A percentile compares a stretch with the other conserved stretches of the same genome.
Conservation (phyloP, 2,888 invertebrate species). For the Notocelia uddmanniana region DNA sequence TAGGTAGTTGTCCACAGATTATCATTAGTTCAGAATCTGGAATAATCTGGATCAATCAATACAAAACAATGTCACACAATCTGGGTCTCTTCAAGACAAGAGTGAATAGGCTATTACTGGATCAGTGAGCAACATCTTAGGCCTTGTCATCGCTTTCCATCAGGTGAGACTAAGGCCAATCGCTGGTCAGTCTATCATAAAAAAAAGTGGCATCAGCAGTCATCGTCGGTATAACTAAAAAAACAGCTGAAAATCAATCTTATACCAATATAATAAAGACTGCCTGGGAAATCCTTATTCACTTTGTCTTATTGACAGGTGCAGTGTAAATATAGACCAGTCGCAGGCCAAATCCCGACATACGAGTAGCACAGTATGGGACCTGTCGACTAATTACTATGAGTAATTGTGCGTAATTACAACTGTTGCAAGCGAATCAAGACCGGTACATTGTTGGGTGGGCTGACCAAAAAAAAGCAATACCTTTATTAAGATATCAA, state of each 20-base stretch:
- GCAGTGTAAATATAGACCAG: constrained; percentile 14
- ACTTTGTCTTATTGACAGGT: background rate
- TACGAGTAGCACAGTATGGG: background rate
- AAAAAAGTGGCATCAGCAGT: too few species aligned
- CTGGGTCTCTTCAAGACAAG: too few species aligned
- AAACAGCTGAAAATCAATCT: background rate
- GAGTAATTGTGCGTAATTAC: background rate
- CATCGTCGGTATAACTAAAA: background rate
- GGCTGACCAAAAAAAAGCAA: background rate
- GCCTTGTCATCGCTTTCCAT: too few species aligned
- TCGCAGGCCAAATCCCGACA: constrained; percentile 18
- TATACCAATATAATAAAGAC: background rate
- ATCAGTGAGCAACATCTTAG: too few species aligned
- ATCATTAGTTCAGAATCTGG: too few species aligned
- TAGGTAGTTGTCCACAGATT: too few species aligned
- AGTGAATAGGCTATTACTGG: too few species aligned
- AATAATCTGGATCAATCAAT: too few species aligned
- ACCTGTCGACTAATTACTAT: constrained; percentile 1
- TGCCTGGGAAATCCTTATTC: background rate
- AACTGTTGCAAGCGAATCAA: constrained; percentile 2
- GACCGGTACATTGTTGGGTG: background rate
- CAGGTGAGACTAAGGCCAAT: too few species aligned
- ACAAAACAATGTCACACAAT: too few species aligned
- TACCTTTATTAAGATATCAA: background rate
- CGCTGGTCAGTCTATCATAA: too few species aligned